Conservation (phyloP, 2,797 vertebrate species). For the Sebastes oblongus region DNA sequence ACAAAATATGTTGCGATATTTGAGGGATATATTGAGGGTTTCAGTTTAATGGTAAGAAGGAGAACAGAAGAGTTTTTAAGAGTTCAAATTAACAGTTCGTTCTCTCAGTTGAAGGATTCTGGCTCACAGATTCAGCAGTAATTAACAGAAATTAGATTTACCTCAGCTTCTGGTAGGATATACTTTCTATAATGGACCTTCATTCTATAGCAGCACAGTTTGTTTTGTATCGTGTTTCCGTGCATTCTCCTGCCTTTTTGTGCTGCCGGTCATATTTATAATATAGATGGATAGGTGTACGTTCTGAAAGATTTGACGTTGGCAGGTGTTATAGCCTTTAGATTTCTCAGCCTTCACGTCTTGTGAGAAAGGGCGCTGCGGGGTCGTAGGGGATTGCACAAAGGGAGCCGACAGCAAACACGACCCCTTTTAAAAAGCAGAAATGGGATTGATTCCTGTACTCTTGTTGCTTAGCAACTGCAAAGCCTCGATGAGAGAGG, state of each 20-base stretch:
- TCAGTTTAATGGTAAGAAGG: not conserved
- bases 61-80: not conserved
- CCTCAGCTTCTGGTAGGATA: not conserved
- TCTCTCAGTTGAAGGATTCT: not conserved
- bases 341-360: constrained; percentile 32
- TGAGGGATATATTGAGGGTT: not conserved
- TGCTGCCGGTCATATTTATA: not conserved
- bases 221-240: not conserved
- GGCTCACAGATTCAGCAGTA: not conserved
- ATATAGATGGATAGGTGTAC: constrained; percentile 4
- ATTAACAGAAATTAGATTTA: not conserved
- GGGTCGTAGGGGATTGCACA: constrained; percentile 57
- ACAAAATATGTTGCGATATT: not conserved
- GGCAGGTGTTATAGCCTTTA: constrained; percentile 18
- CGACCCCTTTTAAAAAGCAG: constrained; percentile 70
- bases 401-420: constrained; percentile 73
- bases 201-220: not conserved
- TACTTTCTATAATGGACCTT: not conserved
- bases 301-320: not conserved
- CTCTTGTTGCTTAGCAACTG: constrained; percentile 81
- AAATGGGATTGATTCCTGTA: constrained; percentile 75
- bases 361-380: constrained; percentile 34
- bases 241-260: not conserved
- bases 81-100: not conserved
- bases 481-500: constrained; percentile 69